phyloP scores from a whole-genome alignment of 2,888 invertebrate species.

The Hesperia comma region DNA sequence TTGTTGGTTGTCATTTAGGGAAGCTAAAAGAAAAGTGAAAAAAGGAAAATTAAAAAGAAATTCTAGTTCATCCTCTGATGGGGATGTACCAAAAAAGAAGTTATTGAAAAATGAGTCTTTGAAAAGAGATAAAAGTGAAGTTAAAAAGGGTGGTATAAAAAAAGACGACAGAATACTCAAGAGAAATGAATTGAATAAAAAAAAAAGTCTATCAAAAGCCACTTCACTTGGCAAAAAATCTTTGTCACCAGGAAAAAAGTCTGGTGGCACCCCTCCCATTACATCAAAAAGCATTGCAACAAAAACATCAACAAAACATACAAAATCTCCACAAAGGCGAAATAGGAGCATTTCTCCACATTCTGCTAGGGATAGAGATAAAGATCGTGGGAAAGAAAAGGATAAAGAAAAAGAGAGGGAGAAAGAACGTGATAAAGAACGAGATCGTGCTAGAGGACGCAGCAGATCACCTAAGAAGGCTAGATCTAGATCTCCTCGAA shows the following conservation, averaged over 20 bases:
- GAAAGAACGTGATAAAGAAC: slow-evolving; percentile 76
- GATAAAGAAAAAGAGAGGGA: slow-evolving; percentile 76
- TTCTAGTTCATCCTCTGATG: slow-evolving; percentile 87
- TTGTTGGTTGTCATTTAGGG: slow-evolving; percentile 60
- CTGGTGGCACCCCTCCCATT: slow-evolving; percentile 80
- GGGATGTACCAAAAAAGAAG: slow-evolving; percentile 83
- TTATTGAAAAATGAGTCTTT: slow-evolving; percentile 70
- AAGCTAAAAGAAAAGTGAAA: slow-evolving; percentile 77
- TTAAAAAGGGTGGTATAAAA: slow-evolving; percentile 72
- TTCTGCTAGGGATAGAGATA: slow-evolving; percentile 73
- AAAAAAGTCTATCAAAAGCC: slow-evolving; percentile 66
- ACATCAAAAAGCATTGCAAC: slow-evolving; percentile 71
- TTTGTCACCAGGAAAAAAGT: slow-evolving; percentile 78
- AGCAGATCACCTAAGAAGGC: slow-evolving; percentile 78
- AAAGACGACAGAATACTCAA: slow-evolving; percentile 74
- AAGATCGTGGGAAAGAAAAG: slow-evolving; percentile 70
- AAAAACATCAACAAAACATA: slow-evolving; percentile 69
- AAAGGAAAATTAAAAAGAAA: slow-evolving; percentile 83
- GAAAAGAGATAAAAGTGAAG: slow-evolving; percentile 73
- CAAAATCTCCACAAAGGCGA: slow-evolving; percentile 75
- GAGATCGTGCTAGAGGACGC: slow-evolving; percentile 77
- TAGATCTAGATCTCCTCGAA: slow-evolving; percentile 74
- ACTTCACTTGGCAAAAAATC: slow-evolving; percentile 73
- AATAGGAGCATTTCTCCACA: slow-evolving; percentile 73
- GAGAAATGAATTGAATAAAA: slow-evolving; percentile 67